These are phyloP conservation scores for Acromyrmex charruanus DNA, from an alignment of 1,140 invertebrate genomes.

Conservation along the genomic window DNA sequence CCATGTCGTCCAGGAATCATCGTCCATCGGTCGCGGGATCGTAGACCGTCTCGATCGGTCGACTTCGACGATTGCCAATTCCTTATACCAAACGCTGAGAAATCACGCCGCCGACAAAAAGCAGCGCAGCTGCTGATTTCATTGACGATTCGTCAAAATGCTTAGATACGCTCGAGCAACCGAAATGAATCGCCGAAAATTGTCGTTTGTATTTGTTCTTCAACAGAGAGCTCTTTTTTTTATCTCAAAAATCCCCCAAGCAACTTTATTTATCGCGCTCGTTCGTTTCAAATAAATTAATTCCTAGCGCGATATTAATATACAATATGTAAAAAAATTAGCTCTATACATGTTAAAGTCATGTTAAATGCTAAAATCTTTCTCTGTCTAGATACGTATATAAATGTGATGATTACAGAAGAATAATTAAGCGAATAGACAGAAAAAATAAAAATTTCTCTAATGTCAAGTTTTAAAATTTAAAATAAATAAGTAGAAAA, in stretches of 20 bases:
- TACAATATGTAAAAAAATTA: conserved; percentile 3
- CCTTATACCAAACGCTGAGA: conserved; percentile 38
- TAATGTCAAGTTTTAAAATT: neutral
- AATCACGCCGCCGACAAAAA: conserved; percentile 46
- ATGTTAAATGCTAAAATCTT: conserved; percentile 2
- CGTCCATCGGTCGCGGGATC: conserved; percentile 62
- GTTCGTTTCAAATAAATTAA: conserved; percentile 15
- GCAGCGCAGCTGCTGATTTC: conserved; percentile 43
- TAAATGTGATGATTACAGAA: neutral
- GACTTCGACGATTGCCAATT: conserved; percentile 50
- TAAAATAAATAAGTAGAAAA: neutral
- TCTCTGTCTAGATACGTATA: neutral
- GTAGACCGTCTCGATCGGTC: conserved; percentile 43
- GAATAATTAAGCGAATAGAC: neutral
- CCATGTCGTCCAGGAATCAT: neutral
- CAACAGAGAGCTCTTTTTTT: neutral
- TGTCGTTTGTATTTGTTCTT: neutral
- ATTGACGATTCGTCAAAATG: conserved; percentile 29
- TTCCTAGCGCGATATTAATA: neutral
- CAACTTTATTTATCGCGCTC: neutral
- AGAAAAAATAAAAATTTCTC: neutral
- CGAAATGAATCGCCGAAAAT: conserved; percentile 32
- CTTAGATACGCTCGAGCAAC: conserved; percentile 1
- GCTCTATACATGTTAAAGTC: neutral
- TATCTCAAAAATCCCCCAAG: neutral